Evolutionary conservation across 2,113 vertebrate species (phyloP), one percentile per base, ranked within the genome.

Genomic region (Gadus chalcogrammus): DNA sequence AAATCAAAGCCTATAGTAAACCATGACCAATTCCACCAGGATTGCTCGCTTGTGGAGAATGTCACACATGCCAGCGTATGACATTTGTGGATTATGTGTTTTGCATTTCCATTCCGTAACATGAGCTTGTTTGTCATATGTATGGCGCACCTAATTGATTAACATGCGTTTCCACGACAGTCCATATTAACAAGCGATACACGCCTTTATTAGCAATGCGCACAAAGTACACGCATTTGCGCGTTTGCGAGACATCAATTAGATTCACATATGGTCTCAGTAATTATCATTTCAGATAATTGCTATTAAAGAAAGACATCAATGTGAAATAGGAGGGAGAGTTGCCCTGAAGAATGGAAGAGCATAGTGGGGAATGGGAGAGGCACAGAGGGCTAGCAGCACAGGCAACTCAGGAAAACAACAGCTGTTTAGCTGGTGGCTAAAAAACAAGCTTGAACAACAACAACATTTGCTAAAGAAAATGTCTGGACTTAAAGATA

Each of bases 371-470:
- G 42, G 83, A 74, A 73, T 69, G 80, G 64, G 73, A 31, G 78
- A 82, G 85, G 79, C 84, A 85, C 70, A 74, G 80, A 84, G 82
- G 79, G 84, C 83, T 78, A 78, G 79, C 72, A 76, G 77, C 78
- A 81, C 80, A 80, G 63, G 83, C 89, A 78, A 71, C 70, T 78
- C 81, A 88, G 89, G 91, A 93, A 90, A 93, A 91, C 91, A 92
- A 90, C 92, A 92, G 90, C 90, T 93, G 91, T 83, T 88, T 91
- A 70, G 88, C 92, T 92, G 28, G 74, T 91, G 91, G 92, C 91
- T 84, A 91, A 84, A 91, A 16, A 91, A 81, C 79, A 83, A 81
- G 74, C 78, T 75, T 64, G 84, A 88, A 88, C 79, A 90, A 91
- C 88, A 91, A 88, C 88, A 88, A 79, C 84, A 82, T 89, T 90